phyloP scores from a whole-genome alignment of 2,113 vertebrate genomes.

The Micromys minutus region DNA sequence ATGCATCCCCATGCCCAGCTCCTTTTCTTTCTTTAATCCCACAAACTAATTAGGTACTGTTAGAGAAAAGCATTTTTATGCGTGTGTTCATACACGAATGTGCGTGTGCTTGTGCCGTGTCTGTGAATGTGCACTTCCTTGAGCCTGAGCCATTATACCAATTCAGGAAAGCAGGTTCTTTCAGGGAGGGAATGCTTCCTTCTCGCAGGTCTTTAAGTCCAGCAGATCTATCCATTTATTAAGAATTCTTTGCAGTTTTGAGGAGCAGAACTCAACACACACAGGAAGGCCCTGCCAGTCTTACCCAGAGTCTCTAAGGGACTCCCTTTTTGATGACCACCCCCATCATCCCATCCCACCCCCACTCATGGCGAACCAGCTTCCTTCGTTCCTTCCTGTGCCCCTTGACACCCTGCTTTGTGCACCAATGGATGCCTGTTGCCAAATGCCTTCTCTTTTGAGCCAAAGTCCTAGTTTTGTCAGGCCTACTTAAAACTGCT shows the following conservation, averaged over 20 bases:
- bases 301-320: background rate
- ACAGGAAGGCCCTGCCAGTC: background rate
- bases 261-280: background rate
- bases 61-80: background rate
- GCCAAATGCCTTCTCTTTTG: background rate
- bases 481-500: background rate
- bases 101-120: background rate
- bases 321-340: background rate
- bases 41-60: background rate
- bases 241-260: background rate
- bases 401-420: background rate
- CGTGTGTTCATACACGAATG: rapidly evolving
- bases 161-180: background rate
- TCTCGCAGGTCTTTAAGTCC: background rate
- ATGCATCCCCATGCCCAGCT: no score
- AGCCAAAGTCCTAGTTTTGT: background rate
- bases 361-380: no score
- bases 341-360: background rate
- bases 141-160: no score
- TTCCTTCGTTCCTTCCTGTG: background rate
- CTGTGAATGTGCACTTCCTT: no score
- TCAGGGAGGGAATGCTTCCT: background rate
- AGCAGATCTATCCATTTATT: background rate
- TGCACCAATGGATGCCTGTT: background rate
- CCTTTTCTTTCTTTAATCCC: background rate